Percentiles rank a stretch among this genome's conserved stretches.
Evolutionary conservation across 1,140 invertebrate genomes (phyloP).

Genomic region (Caligus rogercresseyi): DNA sequence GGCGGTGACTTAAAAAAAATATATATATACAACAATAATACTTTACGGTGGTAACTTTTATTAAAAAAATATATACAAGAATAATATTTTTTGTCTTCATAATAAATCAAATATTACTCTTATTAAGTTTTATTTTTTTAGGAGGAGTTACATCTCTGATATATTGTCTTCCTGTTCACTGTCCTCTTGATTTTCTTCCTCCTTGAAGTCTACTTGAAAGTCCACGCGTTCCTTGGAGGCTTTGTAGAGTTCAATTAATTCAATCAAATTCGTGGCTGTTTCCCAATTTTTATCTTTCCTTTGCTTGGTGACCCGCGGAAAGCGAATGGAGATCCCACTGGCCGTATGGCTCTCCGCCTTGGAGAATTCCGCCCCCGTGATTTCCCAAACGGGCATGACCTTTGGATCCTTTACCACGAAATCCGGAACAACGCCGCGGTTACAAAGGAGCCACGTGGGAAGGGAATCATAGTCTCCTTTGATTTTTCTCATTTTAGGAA

Average conservation of each 20-base stretch:
- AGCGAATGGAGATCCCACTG: slow-evolving; percentile 74
- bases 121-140: slow-evolving; percentile 1
- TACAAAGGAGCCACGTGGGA: slow-evolving; percentile 59
- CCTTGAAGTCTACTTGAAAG: slow-evolving; percentile 16
- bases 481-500: slow-evolving; percentile 55
- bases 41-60: no score
- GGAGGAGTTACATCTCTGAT: not conserved
- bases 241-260: slow-evolving; percentile 35
- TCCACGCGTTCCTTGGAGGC: slow-evolving; percentile 19
- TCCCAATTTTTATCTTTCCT: slow-evolving; percentile 56
- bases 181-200: not conserved
- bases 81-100: no score
- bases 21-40: no score
- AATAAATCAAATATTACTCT: not conserved
- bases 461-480: slow-evolving; percentile 47
- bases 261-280: slow-evolving; percentile 54
- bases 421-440: slow-evolving; percentile 65
- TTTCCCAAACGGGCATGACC: slow-evolving; percentile 73
- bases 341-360: slow-evolving; percentile 70
- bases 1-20: no score
- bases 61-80: no score
- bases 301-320: slow-evolving; percentile 59
- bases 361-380: slow-evolving; percentile 78
- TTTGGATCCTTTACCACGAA: slow-evolving; percentile 66
- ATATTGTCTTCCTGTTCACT: not conserved